Conservation (phyloP, 2,888 invertebrate genomes). For the Drosophila neotestacea region DNA sequence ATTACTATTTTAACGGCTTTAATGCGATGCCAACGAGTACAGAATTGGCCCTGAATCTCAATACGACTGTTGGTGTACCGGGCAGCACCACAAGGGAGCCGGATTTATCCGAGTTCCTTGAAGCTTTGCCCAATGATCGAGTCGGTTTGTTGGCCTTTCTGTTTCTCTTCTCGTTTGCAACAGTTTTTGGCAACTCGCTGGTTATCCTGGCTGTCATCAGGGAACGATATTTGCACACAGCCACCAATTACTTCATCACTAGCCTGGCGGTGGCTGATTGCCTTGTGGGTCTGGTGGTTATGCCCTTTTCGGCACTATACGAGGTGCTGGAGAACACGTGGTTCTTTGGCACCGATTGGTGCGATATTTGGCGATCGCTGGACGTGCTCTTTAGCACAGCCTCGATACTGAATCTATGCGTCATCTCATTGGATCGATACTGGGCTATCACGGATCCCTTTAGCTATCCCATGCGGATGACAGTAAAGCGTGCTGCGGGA, state of each 20-base stretch:
- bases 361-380: constrained; percentile 98
- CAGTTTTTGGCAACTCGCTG: constrained; percentile 97
- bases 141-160: constrained; percentile 92
- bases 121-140: constrained; percentile 88
- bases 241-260: constrained; percentile 98
- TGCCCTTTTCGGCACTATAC: constrained; percentile 98
- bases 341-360: constrained; percentile 98
- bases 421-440: constrained; percentile 97
- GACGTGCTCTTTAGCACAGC: constrained; percentile 99
- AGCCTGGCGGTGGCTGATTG: constrained; percentile 98
- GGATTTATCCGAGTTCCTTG: constrained; percentile 83
- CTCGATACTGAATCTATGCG: constrained; percentile 98
- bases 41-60: constrained; percentile 52
- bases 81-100: constrained; percentile 79
- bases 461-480: constrained; percentile 98
- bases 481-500: constrained; percentile 92
- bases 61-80: constrained; percentile 23
- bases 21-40: constrained; percentile 62
- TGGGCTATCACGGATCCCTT: constrained; percentile 99
- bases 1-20: constrained; percentile 83
- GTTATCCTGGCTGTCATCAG: constrained; percentile 97
- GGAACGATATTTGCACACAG: constrained; percentile 97
- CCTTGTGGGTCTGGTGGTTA: constrained; percentile 97
- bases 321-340: constrained; percentile 95
- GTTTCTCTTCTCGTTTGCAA: constrained; percentile 94